Conservation (phyloP, 2,888 invertebrate genomes). For the Cryptocheilus praepositus region DNA sequence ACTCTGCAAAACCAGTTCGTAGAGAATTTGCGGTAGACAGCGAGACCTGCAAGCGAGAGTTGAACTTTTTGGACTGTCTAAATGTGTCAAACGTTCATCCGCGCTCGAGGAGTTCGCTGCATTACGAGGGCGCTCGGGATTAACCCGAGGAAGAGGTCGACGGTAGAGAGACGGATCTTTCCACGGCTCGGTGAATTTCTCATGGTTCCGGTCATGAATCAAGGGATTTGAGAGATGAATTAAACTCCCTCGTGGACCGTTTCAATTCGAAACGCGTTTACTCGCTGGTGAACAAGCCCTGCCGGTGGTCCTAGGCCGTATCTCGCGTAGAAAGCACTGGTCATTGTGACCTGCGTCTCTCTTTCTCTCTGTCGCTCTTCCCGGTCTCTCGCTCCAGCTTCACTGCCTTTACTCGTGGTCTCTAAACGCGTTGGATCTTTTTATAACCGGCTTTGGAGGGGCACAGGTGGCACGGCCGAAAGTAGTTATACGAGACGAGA, state of each 20-base stretch:
- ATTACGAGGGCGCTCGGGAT: too few relatives aligned
- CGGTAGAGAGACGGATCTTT: conserved; percentile 27
- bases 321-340: conserved; percentile 59
- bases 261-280: conserved; percentile 69
- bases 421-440: conserved; percentile 60
- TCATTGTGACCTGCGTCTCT: conserved; percentile 61
- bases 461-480: conserved; percentile 68
- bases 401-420: conserved; percentile 22
- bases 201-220: conserved; percentile 64
- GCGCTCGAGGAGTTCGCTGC: too few relatives aligned
- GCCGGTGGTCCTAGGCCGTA: conserved; percentile 67
- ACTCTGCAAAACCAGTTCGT: too few relatives aligned
- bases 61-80: too few relatives aligned
- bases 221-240: conserved; percentile 69
- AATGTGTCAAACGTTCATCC: too few relatives aligned
- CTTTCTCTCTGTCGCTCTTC: conserved; percentile 24
- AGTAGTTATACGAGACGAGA: conserved; percentile 17
- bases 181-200: conserved; percentile 38
- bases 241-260: conserved; percentile 63
- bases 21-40: too few relatives aligned
- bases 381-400: conserved; percentile 19
- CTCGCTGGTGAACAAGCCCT: conserved; percentile 55
- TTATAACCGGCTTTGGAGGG: conserved; percentile 63
- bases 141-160: neutral
- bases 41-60: too few relatives aligned